Conservation (phyloP, 2,113 vertebrate species). For the Stigmatopora argus region DNA sequence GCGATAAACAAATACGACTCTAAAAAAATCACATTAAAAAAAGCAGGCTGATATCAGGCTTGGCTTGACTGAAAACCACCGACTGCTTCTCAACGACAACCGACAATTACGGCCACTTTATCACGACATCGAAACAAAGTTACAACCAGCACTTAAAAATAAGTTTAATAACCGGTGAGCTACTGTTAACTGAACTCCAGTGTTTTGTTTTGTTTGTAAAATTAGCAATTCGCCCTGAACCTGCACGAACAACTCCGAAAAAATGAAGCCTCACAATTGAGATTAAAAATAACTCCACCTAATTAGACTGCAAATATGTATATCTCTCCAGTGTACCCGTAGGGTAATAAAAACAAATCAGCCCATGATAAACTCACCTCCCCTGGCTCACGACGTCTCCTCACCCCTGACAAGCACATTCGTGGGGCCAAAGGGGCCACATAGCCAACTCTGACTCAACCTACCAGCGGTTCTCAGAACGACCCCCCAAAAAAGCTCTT, state of each 20-base stretch:
- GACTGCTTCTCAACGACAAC: background rate
- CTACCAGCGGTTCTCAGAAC: constrained; percentile 6
- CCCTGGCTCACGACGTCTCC: constrained; percentile 25
- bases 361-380: constrained; percentile 55
- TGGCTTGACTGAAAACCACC: background rate
- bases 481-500: constrained; percentile 36
- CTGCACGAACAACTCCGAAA: background rate
- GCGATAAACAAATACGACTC: background rate
- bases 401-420: constrained; percentile 30
- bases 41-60: constrained; percentile 3
- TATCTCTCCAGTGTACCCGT: constrained; percentile 38
- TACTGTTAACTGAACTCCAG: background rate
- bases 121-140: background rate
- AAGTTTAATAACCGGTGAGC: background rate
- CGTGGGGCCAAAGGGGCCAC: constrained; percentile 28
- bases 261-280: constrained; percentile 5
- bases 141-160: background rate
- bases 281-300: constrained; percentile 9
- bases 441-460: constrained; percentile 38
- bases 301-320: constrained; percentile 8
- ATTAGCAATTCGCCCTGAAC: background rate
- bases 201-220: background rate
- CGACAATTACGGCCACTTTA: background rate
- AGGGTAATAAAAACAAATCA: constrained; percentile 46
- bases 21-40: background rate